Evolutionary conservation across 2,888 invertebrate species (phyloP), one percentile per base, ranked within the genome.

Genomic region (Melolontha melolontha): DNA sequence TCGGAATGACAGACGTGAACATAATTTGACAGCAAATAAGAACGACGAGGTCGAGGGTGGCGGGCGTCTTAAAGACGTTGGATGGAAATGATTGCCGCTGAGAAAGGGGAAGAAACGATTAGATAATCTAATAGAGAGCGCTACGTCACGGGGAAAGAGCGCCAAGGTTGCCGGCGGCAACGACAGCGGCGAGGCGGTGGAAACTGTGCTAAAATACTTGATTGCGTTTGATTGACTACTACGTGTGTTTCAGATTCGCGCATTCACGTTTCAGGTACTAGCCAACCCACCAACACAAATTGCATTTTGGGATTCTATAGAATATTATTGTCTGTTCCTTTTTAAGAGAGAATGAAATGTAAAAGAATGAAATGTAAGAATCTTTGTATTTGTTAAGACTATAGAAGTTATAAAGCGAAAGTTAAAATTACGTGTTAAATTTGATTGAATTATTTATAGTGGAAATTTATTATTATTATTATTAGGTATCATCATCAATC

Each of bases 11-110:
- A 82, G 82, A 81, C 81, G 80, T 77, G 81, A 81, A 82, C 81
- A 82, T 82, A 82, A 82, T 82, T 82, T 82, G 82, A 82, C 83
- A 82, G 82, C 81, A 81, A 82, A 83, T 82, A 82, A 80, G 81
- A 79, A 78, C 78, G 76, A 76, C 78, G 78, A 75, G 78, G 40
- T n/a, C 47, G 34, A 41, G 59, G 27, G 44, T 44, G 10, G 47
- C 16, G 59, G 59, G 44, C 34, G 8, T 34, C 47, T 44, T 22
- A 27, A 59, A 44, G 41, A 44, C 59, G 47, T 29, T 77, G 79
- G 77, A 79, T 77, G 80, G 78, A 79, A 80, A 81, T 81, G 82
- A 82, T 81, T 81, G 81, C 76, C 59, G 62, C 62, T 41, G 47
- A 52, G 68, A 62, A 73, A 75, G 75, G 74, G 76, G 75, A 78